Conservation (phyloP, 2,888 invertebrate species). For the Ptychoptera contaminata region DNA sequence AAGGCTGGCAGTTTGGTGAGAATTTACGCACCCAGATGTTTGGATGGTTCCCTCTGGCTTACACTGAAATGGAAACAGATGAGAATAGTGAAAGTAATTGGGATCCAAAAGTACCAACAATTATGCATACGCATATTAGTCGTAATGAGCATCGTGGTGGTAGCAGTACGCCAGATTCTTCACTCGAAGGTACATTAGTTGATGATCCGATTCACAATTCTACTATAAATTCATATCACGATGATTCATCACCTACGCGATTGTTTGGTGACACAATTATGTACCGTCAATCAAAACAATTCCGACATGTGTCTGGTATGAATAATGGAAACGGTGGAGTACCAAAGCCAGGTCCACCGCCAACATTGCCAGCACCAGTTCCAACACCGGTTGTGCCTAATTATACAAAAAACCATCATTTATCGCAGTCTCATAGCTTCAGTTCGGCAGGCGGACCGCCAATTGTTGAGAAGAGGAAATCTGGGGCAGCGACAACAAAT, state of each 20-base stretch:
- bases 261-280: conserved; percentile 58
- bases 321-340: conserved; percentile 17
- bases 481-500: conserved; percentile 14
- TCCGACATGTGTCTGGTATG: conserved; percentile 34
- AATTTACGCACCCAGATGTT: conserved; percentile 80
- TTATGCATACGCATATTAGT: conserved; percentile 6
- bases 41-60: conserved; percentile 94
- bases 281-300: conserved; percentile 34
- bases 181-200: conserved; percentile 9
- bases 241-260: conserved; percentile 39
- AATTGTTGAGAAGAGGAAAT: conserved; percentile 16
- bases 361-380: conserved; percentile 54
- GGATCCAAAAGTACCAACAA: background rate
- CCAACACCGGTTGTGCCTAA: conserved; percentile 39
- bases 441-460: conserved; percentile 25
- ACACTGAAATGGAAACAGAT: conserved; percentile 63
- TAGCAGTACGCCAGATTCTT: conserved; percentile 13
- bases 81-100: conserved; percentile 6
- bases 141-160: conserved; percentile 13
- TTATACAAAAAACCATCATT: conserved; percentile 17
- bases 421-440: conserved; percentile 47
- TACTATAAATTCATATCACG: conserved; percentile 22
- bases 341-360: conserved; percentile 50
- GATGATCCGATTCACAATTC: conserved; percentile 13
- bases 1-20: conserved; percentile 96